Evolutionary conservation across 2,888 invertebrate genomes (phyloP), one percentile per base, ranked within the genome.

Genomic region (Amitus sp.): DNA sequence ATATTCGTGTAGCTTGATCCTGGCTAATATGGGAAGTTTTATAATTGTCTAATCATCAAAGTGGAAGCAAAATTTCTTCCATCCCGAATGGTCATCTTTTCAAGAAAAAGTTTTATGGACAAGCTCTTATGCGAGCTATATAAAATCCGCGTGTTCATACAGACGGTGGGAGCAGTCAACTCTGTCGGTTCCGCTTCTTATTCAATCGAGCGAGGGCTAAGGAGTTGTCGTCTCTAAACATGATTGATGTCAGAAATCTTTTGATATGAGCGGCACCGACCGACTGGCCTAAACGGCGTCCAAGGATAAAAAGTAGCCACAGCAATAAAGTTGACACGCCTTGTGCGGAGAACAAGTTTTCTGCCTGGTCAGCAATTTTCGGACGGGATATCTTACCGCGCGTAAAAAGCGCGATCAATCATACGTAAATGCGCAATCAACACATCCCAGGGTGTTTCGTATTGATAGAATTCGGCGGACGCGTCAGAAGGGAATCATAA

Each of bases 161-260:
- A n/a, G n/a, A n/a, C n/a, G n/a, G n/a, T n/a, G n/a, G n/a, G n/a
- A n/a, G n/a, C n/a, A n/a, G n/a, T n/a, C n/a, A n/a, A n/a, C n/a
- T n/a, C n/a, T n/a, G n/a, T 49, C 13, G 37, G 46, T 57, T 56
- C 51, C 33, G 47, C 47, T 56, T 56, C 62, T 65, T 65, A 65
- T 62, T 65, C 59, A 65, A 65, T 65, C 62, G 62, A 61, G 59
- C 59, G 59, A 62, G 59, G 58, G 59, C 65, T 47, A 50, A 62
- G 59, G 62, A 33, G 33, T 47, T 34, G 18, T 47, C 58, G 65
- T 65, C 56, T 52, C 33, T 18, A 47, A 55, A 43, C 56, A 56
- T 65, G 65, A 65, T 65, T 55, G 65, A 65, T 65, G 62, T 57
- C 47, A 46, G 52, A 47, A 62, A 62, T 49, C 65, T 54, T 65